Percentiles rank a stretch among this genome's conserved stretches.
phyloP scores from a whole-genome alignment of 2,888 invertebrate species.

The Malthinus seriepunctatus region DNA sequence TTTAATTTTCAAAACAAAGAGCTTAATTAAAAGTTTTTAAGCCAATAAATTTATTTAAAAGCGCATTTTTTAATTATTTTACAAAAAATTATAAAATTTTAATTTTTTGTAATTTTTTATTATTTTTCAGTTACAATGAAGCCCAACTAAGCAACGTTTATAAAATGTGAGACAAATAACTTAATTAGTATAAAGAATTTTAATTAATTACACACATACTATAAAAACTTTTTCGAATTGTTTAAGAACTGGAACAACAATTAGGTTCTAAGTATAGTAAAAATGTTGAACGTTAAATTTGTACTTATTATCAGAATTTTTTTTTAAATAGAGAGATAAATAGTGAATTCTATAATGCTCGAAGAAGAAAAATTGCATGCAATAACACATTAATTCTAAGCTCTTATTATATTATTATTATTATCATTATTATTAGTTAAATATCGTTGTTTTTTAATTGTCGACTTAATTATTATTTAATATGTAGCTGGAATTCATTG shows the following conservation, averaged over 20 bases:
- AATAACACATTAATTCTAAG: conserved; percentile 35
- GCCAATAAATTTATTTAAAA: conserved; percentile 19
- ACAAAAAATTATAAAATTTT: conserved; percentile 9
- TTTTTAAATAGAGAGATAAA: conserved; percentile 12
- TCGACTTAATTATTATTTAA: conserved; percentile 3
- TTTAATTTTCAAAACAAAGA: conserved; percentile 11
- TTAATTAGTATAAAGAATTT: conserved; percentile 2
- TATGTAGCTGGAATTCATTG: conserved; percentile 32
- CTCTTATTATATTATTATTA: conserved; percentile 26
- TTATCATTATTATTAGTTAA: conserved; percentile 14
- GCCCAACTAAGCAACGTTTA: conserved; percentile 33
- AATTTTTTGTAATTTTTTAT: conserved; percentile 7
- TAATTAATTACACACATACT: conserved; percentile 9
- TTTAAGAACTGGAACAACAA: conserved; percentile 14
- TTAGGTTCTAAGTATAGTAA: conserved; percentile 7
- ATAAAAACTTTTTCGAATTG: conserved; percentile 15
- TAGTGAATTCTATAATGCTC: conserved; percentile 7
- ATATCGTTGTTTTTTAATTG: conserved; percentile 5
- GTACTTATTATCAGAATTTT: conserved; percentile 37
- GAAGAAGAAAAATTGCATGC: conserved; percentile 31
- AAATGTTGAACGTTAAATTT: conserved; percentile 28
- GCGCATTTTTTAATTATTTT: conserved; percentile 14
- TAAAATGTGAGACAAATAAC: conserved; percentile 6
- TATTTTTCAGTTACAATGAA: conserved; percentile 36
- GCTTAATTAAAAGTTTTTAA: conserved; percentile 8